Conservation (phyloP, 2,113 vertebrate species). For the Astatoreochromis straeleni region DNA sequence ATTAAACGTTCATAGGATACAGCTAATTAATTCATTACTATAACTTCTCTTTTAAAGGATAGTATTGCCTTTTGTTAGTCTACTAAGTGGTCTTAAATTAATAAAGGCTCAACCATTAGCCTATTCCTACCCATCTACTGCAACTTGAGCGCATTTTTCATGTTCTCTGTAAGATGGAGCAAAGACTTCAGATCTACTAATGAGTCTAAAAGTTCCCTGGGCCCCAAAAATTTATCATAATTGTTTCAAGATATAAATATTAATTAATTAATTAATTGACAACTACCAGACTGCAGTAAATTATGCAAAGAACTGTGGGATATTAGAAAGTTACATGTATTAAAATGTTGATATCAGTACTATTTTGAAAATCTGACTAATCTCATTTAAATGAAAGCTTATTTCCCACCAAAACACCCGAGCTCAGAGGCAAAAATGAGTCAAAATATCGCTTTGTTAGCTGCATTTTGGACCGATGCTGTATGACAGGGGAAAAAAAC, state of each 20-base stretch:
- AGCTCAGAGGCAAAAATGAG: neutral
- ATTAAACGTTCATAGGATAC: neutral
- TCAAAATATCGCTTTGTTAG: neutral
- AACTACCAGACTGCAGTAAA: neutral
- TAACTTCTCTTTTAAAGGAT: neutral
- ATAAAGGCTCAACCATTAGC: neutral
- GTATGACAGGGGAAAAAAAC: neutral
- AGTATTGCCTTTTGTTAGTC: neutral
- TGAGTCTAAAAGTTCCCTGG: neutral
- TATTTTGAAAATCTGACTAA: neutral
- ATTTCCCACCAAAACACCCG: rapidly evolving
- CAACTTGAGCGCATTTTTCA: neutral
- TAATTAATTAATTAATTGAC: neutral
- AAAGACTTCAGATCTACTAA: neutral
- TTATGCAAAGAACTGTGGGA: neutral
- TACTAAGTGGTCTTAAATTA: neutral
- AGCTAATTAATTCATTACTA: neutral
- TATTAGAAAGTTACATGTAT: neutral
- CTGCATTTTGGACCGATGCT: neutral
- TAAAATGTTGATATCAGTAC: neutral
- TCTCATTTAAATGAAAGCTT: neutral
- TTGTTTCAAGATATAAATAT: neutral
- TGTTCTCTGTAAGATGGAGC: neutral
- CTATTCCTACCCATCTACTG: neutral
- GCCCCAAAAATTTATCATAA: neutral